Percentiles rank a stretch among this genome's conserved stretches.
Conservation (phyloP, 35 echinoderm and acorn worm genomes). For the Acanthaster planci region DNA sequence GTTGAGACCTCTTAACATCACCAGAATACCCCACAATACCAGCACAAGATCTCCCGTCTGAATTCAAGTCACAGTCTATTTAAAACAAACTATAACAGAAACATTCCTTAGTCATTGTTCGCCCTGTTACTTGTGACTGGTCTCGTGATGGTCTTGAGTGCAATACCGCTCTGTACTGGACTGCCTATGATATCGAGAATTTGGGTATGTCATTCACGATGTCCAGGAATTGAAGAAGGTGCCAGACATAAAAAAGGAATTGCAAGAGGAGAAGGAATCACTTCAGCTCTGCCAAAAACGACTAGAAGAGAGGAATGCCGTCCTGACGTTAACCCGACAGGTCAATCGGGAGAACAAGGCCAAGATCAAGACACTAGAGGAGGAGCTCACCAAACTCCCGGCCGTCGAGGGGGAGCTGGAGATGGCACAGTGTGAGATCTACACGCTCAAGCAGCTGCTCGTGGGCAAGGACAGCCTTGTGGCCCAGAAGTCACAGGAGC, state of each 20-base stretch:
- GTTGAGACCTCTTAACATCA: too few species aligned
- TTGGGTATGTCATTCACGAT: neutral
- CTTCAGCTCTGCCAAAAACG: conserved; percentile 54
- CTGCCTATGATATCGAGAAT: neutral
- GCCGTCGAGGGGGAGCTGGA: conserved; percentile 53
- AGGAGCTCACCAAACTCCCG: conserved; percentile 44
- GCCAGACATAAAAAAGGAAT: conserved; percentile 66
- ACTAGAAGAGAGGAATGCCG: conserved; percentile 67
- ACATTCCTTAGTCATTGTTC: too few species aligned
- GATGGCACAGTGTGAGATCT: conserved; percentile 58
- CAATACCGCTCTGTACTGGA: too few species aligned
- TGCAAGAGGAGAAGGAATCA: conserved; percentile 52
- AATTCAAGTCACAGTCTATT: too few species aligned
- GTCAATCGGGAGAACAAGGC: conserved; percentile 67
- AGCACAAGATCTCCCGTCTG: too few species aligned
- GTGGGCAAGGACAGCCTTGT: conserved; percentile 72
- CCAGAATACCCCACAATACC: too few species aligned
- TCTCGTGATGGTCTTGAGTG: too few species aligned
- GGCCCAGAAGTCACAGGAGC: conserved; percentile 62
- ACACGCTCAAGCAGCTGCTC: conserved; percentile 65
- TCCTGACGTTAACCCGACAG: conserved; percentile 61
- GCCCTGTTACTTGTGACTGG: too few species aligned
- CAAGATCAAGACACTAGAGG: conserved; percentile 60
- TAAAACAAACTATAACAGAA: too few species aligned
- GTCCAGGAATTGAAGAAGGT: conserved; percentile 68